Conservation (phyloP, 2,113 vertebrate species). For the Oxygymnocypris stewartii region DNA sequence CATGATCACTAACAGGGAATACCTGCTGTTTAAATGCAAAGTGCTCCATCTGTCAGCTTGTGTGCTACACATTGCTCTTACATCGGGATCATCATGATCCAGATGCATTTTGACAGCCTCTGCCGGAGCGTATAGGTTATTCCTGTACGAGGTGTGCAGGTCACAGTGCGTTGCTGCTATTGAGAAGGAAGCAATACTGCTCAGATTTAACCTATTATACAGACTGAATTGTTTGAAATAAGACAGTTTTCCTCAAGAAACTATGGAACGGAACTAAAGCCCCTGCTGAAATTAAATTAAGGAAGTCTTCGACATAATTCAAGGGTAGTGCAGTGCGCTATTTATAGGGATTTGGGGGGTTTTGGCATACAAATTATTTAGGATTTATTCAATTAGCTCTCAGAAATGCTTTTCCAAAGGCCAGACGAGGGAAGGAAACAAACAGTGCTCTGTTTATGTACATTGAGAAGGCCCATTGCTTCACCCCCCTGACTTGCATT, state of each 20-base stretch:
- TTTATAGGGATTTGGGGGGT: constrained; percentile 13
- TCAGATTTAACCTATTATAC: constrained; percentile 8
- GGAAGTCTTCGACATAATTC: constrained; percentile 23
- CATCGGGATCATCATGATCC: constrained; percentile 16
- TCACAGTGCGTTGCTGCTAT: not conserved
- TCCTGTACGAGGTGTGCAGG: constrained; percentile 27
- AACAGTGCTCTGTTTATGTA: constrained; percentile 45
- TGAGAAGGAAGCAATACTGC: constrained; percentile 12
- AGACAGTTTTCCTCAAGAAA: constrained; percentile 18
- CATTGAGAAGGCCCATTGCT: not conserved
- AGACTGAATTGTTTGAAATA: constrained; percentile 8
- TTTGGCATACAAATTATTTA: constrained; percentile 42
- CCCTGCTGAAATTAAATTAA: constrained; percentile 48
- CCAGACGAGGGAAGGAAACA: constrained; percentile 20
- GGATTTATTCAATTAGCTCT: constrained; percentile 48
- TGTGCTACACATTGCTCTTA: constrained; percentile 3
- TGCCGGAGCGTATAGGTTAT: constrained; percentile 11
- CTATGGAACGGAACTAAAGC: constrained; percentile 22
- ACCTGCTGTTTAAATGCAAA: constrained; percentile 22
- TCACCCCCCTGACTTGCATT: constrained; percentile 54
- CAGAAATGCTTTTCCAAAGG: constrained; percentile 48
- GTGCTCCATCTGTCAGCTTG: constrained; percentile 13
- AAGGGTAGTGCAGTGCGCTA: constrained; percentile 13
- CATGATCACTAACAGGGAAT: constrained; percentile 21
- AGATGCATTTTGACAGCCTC: constrained; percentile 28